Evolutionary conservation across 2,113 vertebrate species (phyloP).

Genomic region (Tiliqua scincoides): DNA sequence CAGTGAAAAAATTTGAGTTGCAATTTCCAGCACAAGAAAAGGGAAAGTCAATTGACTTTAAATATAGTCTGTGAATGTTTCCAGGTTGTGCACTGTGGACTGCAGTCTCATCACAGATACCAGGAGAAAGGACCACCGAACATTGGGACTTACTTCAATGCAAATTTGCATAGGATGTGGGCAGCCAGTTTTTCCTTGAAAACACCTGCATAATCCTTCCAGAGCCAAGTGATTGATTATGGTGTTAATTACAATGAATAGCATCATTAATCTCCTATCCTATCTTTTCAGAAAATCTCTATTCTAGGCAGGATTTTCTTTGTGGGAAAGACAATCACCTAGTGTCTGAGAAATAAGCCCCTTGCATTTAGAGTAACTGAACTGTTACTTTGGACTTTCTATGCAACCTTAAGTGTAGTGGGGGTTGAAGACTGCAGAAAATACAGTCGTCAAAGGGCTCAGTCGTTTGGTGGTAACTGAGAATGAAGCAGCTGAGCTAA

Average conservation of each 20-base stretch:
- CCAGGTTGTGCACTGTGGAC: not conserved
- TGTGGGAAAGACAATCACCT: not conserved
- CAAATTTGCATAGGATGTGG: not conserved
- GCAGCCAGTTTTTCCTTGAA: not conserved
- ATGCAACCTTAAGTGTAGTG: not conserved
- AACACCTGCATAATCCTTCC: not conserved
- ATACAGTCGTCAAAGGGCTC: not conserved
- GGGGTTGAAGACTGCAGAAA: not conserved
- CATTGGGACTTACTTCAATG: not conserved
- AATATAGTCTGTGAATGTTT: not conserved
- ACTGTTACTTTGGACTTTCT: not conserved
- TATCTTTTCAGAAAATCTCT: not conserved
- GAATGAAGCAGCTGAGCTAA: not conserved
- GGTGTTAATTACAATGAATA: not conserved
- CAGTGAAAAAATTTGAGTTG: not conserved
- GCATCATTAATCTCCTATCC: constrained; percentile 1
- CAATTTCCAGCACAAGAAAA: not conserved
- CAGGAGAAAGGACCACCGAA: not conserved
- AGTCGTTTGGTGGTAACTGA: not conserved
- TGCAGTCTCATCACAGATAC: not conserved
- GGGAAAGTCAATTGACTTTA: no score
- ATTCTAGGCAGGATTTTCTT: not conserved
- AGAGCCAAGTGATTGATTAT: not conserved
- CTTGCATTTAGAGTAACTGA: not conserved
- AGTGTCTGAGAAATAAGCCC: not conserved